Base-by-base conservation (phyloP, 1,140 invertebrate genomes). In the Stenopsyche tienmushanensis region DNA sequence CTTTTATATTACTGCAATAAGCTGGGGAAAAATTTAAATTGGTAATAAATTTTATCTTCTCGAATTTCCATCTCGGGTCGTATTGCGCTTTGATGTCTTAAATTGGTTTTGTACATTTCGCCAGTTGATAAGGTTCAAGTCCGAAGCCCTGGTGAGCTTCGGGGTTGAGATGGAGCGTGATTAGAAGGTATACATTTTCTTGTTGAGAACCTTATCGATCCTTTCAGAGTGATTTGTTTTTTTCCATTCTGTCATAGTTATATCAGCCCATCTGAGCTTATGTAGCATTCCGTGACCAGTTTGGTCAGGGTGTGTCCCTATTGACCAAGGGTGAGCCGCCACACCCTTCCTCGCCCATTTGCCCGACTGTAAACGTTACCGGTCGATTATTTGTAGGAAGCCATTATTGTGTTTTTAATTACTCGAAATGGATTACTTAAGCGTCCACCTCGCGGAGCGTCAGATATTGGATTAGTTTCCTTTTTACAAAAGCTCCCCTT, bases 171-270 rank as follows among this genome's bases (percentile, higher is more conserved):
- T 3, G 47, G 29, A 20, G 52, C 52, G 52, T 55, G 52, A 55
- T 55, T 25, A 17, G n/a, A n/a, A 13, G 52, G 26, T 17, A 39
- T 55, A 34, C 29, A 34, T 55, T 25, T 55, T 55, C 26, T n/a
- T n/a, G 17, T 39, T n/a, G n/a, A n/a, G n/a, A n/a, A n/a, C n/a
- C 54, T 41, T 57, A 57, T 57, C 54, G 34, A 57, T 41, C 54
- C 54, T 57, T 57, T 57, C 54, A 57, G 39, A 39, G 39, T 57
- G 54, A 57, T 57, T 57, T 57, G 54, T 57, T 57, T 57, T 57
- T 57, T 57, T 18, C 25, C 17, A 5, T 55, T 57, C 39, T 42
- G 54, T 57, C 54, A 57, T 57, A 57, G 54, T 57, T 42, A 39
- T 57, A 57, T 53, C 29, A 34, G 29, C 29, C 29, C 29, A 34